Evolutionary conservation across 2,797 vertebrate species (phyloP).

Genomic region (Toxotes lorentzi): DNA sequence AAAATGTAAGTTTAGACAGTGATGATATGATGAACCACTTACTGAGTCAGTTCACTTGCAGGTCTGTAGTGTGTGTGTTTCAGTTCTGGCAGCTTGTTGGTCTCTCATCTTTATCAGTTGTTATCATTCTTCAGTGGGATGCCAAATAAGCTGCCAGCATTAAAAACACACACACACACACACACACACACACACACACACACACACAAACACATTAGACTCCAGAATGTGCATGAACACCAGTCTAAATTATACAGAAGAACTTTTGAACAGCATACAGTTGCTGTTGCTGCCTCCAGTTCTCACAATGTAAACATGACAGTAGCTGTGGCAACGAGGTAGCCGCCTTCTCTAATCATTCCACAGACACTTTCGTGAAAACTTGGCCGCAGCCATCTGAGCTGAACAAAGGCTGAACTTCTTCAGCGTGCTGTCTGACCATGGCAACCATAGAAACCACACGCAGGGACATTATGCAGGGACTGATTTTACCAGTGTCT

Average conservation of each 20-base stretch:
- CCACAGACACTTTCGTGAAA: background rate
- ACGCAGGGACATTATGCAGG: background rate
- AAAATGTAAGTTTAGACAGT: constrained; percentile 11
- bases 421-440: background rate
- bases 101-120: constrained; percentile 67
- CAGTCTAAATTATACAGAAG: constrained; percentile 6
- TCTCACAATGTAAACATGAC: background rate
- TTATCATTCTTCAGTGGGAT: constrained; percentile 57
- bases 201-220: constrained; percentile 10
- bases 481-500: background rate
- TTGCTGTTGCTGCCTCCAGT: background rate
- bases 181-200: constrained; percentile 22
- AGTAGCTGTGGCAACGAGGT: background rate
- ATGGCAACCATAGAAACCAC: background rate
- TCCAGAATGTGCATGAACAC: background rate
- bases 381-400: background rate
- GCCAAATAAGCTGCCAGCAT: constrained; percentile 53
- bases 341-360: background rate
- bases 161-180: constrained; percentile 22
- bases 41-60: constrained; percentile 25
- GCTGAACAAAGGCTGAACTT: background rate
- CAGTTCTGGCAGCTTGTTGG: constrained; percentile 12
- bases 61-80: background rate
- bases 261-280: background rate
- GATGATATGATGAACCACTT: constrained; percentile 34